A percentile compares a stretch with the other conserved stretches of the same genome.
These are phyloP conservation scores for Drosophila santomea DNA, from an alignment of 1,140 invertebrate genomes.

Conservation along the genomic window DNA sequence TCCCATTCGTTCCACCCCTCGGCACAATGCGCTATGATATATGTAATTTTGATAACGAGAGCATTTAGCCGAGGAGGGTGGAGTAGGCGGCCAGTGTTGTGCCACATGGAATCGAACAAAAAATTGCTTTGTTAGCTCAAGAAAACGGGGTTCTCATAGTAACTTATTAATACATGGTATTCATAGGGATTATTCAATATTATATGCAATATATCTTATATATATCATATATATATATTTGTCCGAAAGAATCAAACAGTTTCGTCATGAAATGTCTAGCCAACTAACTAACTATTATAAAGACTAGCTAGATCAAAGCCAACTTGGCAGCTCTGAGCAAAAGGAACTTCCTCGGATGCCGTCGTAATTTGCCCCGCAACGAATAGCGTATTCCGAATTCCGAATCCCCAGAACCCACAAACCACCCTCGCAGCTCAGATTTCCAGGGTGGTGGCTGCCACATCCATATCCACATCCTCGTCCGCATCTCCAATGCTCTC, in stretches of 20 bases:
- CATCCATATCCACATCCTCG: conserved; percentile 13
- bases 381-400: conserved; percentile 12
- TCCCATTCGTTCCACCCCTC: conserved; percentile 60
- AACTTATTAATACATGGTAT: too few relatives aligned
- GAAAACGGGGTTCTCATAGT: too few relatives aligned
- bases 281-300: too few relatives aligned
- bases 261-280: too few relatives aligned
- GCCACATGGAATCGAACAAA: too few relatives aligned
- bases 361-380: conserved; percentile 44
- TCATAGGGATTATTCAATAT: too few relatives aligned
- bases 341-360: conserved; percentile 11
- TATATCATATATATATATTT: too few relatives aligned
- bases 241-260: too few relatives aligned
- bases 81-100: conserved; percentile 7
- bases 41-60: conserved; percentile 69
- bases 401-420: conserved; percentile 49
- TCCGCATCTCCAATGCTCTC: conserved; percentile 14
- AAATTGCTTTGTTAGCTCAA: neutral
- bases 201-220: too few relatives aligned
- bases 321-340: neutral
- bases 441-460: conserved; percentile 45
- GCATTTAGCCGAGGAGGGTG: conserved; percentile 52
- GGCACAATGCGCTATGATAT: conserved; percentile 53
- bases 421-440: conserved; percentile 29
- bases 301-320: neutral